phyloP scores from a whole-genome alignment of 2,797 vertebrate genomes.

The Eulemur albifrons region DNA sequence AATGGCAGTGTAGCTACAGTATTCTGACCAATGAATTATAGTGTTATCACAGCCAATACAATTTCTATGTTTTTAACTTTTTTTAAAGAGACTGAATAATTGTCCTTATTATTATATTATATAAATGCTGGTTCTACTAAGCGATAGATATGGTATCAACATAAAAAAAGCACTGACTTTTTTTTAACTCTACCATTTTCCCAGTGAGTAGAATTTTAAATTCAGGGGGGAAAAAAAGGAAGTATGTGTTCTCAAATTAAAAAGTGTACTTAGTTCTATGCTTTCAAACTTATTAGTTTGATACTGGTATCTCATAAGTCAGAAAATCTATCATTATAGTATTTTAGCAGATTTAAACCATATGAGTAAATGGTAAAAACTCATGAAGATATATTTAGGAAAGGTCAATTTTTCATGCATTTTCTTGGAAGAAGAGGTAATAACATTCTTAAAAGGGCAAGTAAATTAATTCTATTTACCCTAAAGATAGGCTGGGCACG shows the following conservation, averaged over 20 bases:
- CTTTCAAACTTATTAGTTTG: background rate
- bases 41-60: slow-evolving; percentile 32
- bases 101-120: slow-evolving; percentile 6
- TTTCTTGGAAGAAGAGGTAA: background rate
- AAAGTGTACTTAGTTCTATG: background rate
- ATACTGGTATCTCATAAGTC: background rate
- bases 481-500: background rate
- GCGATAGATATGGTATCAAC: background rate
- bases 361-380: background rate
- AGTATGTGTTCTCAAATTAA: background rate
- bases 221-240: background rate
- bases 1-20: slow-evolving; percentile 31
- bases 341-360: slow-evolving; percentile 1
- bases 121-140: slow-evolving; percentile 21
- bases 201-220: slow-evolving; percentile 5
- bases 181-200: slow-evolving; percentile 18
- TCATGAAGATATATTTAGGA: background rate
- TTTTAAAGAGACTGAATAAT: slow-evolving; percentile 19
- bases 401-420: background rate
- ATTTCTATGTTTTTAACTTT: slow-evolving; percentile 52
- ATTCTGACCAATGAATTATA: slow-evolving; percentile 59
- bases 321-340: background rate
- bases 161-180: slow-evolving; percentile 7
- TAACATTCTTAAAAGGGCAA: background rate
- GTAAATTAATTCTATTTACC: background rate